Base-by-base conservation (phyloP, 2,888 invertebrate genomes). In the Philereme transversata region DNA sequence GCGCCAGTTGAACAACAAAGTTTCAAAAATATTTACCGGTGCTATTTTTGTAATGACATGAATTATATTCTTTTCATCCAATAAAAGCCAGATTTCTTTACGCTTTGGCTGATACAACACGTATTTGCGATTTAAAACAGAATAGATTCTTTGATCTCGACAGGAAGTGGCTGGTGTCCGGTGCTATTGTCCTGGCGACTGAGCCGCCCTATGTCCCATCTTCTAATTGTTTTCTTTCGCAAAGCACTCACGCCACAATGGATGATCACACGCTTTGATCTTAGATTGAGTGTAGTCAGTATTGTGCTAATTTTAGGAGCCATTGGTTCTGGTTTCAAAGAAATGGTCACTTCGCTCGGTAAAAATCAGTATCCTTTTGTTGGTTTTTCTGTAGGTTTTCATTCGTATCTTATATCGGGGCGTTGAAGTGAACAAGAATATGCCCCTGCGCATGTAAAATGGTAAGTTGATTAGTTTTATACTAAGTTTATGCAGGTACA, bases 161-260 rank as follows among this genome's bases (percentile, higher is more conserved):
- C 77, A 81, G 91, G 90, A 89, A 88, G 84, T 81, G 80, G 69
- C 74, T 57, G 51, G 82, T 82, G 79, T 87, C 87, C 86, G 84
- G 82, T 54, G 64, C 77, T 72, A 82, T 86, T 87, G 88, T 90
- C 80, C 78, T 62, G 58, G 66, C 71, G 68, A 65, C 62, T 77
- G 81, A 81, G 78, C 83, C 53, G 79, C 86, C 86, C 86, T 71
- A 75, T 69, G 72, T 65, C 76, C 82, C 88, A 90, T 90, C 83
- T 83, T 84, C 87, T 90, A 87, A 90, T 90, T 90, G 90, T 89
- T 89, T 88, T 88, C 89, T 89, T 90, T 84, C 73, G 69, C 45
- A 45, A 75, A 82, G 82, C 87, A 86, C 85, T 87, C 81, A 76
- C 76, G 77, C 75, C 71, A 90, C 89, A 89, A 89, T 88, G 73